These are phyloP conservation scores for Temnothorax curvispinosus DNA, from an alignment of 1,140 invertebrate species.

Conservation along the genomic window DNA sequence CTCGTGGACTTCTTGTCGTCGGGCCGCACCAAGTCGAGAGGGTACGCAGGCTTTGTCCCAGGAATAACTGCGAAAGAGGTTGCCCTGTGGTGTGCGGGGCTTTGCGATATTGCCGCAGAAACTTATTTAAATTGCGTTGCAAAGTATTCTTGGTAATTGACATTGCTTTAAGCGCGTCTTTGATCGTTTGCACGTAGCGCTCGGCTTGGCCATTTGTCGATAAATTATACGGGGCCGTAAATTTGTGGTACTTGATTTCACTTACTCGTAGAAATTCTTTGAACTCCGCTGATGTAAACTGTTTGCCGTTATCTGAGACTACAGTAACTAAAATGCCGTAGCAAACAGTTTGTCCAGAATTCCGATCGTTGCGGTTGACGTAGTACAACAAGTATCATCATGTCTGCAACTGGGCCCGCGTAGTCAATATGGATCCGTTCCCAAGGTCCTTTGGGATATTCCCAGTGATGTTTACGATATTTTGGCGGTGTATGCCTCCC, in stretches of 20 bases:
- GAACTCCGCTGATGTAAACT: constrained; percentile 75
- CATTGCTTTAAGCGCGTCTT: constrained; percentile 67
- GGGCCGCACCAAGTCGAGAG: constrained; percentile 38
- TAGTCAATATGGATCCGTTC: constrained; percentile 84
- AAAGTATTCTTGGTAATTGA: background rate
- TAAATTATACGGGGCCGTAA: constrained; percentile 75
- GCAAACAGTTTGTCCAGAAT: constrained; percentile 70
- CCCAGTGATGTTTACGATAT: constrained; percentile 60
- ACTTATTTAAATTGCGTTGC: constrained; percentile 55
- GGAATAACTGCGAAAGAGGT: constrained; percentile 49
- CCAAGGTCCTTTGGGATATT: constrained; percentile 79
- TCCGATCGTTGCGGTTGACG: constrained; percentile 60
- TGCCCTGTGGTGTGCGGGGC: constrained; percentile 55
- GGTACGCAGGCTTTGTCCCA: constrained; percentile 44
- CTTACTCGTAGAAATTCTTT: constrained; percentile 66
- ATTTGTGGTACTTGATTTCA: constrained; percentile 74
- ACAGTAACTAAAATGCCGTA: constrained; percentile 69
- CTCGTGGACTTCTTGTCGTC: background rate
- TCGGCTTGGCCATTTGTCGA: constrained; percentile 80
- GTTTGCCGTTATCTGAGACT: constrained; percentile 75
- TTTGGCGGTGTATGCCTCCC: background rate
- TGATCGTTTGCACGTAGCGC: constrained; percentile 75
- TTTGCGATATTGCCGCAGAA: constrained; percentile 61
- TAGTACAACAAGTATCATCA: constrained; percentile 81
- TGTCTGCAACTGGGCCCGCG: constrained; percentile 80